A percentile compares a stretch with the other conserved stretches of the same genome.
phyloP scores from a whole-genome alignment of 2,888 invertebrate species.

The Erpobdella octoculata region DNA sequence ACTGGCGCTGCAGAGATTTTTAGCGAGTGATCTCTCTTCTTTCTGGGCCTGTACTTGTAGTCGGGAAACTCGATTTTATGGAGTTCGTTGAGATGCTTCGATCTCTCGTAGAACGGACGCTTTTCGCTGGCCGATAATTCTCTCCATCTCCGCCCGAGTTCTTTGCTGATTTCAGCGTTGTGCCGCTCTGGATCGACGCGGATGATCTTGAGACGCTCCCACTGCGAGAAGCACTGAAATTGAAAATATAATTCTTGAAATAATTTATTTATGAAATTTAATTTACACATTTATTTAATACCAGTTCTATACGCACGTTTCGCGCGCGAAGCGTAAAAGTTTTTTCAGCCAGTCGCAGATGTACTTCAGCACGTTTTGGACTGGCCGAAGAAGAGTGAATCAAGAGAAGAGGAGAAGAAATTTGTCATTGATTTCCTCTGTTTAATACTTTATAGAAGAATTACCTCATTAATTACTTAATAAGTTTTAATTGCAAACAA shows the following conservation, averaged over 20 bases:
- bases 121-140: constrained; percentile 11
- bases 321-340: too few relatives aligned
- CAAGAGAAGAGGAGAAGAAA: too few relatives aligned
- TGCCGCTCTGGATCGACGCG: constrained; percentile 18
- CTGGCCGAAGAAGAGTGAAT: too few relatives aligned
- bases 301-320: too few relatives aligned
- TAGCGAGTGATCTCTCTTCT: constrained; percentile 7
- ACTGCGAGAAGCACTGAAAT: constrained; percentile 18
- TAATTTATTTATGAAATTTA: neutral
- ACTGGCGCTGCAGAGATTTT: neutral
- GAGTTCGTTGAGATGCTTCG: constrained; percentile 14
- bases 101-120: constrained; percentile 14
- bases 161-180: constrained; percentile 27
- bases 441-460: too few relatives aligned
- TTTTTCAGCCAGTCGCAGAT: too few relatives aligned
- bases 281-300: too few relatives aligned
- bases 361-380: too few relatives aligned
- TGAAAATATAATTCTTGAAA: neutral
- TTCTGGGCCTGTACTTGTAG: constrained; percentile 21
- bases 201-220: constrained; percentile 16
- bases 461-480: too few relatives aligned
- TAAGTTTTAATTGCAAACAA: too few relatives aligned
- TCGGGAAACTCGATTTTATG: constrained; percentile 25
- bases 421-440: too few relatives aligned
- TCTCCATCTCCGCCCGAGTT: constrained; percentile 24